Percentiles rank a stretch among this genome's conserved stretches.
Conservation (phyloP, 2,888 invertebrate genomes). For the Diarsia mendica region DNA sequence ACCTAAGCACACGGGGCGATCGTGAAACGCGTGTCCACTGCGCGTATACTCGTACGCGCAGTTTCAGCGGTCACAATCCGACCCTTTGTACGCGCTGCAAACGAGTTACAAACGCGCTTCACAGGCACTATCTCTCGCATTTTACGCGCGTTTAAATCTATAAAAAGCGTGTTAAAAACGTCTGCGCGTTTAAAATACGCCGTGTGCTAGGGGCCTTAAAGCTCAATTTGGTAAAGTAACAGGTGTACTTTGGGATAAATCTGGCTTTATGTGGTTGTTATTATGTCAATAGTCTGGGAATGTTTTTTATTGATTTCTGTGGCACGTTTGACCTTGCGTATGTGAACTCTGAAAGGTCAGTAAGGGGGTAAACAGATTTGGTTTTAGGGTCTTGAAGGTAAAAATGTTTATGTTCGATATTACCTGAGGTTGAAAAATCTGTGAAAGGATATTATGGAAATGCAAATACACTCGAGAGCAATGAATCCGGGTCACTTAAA, state of each 20-base stretch:
- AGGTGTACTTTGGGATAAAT: conserved; percentile 47
- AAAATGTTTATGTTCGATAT: background rate
- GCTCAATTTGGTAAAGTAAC: conserved; percentile 45
- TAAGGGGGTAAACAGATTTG: background rate
- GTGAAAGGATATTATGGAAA: background rate
- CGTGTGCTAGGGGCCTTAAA: background rate
- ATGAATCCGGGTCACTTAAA: no score
- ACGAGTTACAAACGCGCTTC: no score
- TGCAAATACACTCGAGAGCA: no score
- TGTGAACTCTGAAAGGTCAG: conserved; percentile 4
- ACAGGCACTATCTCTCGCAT: no score
- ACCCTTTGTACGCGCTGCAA: no score
- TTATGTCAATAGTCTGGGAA: conserved; percentile 26
- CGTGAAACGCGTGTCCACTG: no score
- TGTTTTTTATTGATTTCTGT: conserved; percentile 11
- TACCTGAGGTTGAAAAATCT: background rate
- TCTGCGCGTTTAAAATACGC: no score
- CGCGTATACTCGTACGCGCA: no score
- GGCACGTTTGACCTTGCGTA: conserved; percentile 13
- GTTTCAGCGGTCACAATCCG: no score
- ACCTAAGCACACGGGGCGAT: no score
- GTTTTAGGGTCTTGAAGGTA: background rate
- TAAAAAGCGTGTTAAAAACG: no score
- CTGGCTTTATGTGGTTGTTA: conserved; percentile 24
- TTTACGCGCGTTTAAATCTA: no score